A percentile compares a stretch with the other conserved stretches of the same genome.
Evolutionary conservation across 1,140 invertebrate species (phyloP).

Genomic region (Hycleus cichorii): DNA sequence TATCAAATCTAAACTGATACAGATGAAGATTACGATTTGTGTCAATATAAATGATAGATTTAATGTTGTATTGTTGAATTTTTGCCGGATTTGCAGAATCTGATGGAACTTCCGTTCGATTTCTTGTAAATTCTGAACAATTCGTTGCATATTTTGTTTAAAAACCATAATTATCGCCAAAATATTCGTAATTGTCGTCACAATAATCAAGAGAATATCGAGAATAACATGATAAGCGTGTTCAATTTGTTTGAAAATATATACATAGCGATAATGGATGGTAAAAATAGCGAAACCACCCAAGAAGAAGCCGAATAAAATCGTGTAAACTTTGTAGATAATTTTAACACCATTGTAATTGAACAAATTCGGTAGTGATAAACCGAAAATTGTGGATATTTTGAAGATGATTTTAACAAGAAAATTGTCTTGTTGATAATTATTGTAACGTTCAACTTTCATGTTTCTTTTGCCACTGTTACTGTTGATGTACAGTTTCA

Average conservation of each 20-base stretch:
- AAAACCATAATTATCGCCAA: background rate
- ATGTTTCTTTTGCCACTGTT: too few species aligned
- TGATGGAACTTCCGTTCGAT: background rate
- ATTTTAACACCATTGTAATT: constrained; percentile 1
- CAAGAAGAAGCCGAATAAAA: background rate
- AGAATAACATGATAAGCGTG: background rate
- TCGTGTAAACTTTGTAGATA: background rate
- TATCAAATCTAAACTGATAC: too few species aligned
- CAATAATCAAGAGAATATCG: background rate
- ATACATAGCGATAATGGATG: background rate
- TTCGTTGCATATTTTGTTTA: constrained; percentile 1
- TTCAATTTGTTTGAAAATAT: background rate
- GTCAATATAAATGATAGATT: background rate
- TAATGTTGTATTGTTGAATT: too few species aligned
- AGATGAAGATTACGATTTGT: background rate
- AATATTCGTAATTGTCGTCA: background rate
- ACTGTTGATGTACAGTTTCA: too few species aligned
- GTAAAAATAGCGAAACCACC: background rate
- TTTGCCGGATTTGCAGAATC: background rate
- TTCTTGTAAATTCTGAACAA: constrained; percentile 4
- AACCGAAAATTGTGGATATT: background rate
- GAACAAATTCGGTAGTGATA: constrained; percentile 4
- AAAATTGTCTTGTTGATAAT: too few species aligned
- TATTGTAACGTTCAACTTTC: too few species aligned
- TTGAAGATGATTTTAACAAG: background rate